Evolutionary conservation across 1,140 invertebrate genomes (phyloP).

Genomic region (Wiebesia pumilae): DNA sequence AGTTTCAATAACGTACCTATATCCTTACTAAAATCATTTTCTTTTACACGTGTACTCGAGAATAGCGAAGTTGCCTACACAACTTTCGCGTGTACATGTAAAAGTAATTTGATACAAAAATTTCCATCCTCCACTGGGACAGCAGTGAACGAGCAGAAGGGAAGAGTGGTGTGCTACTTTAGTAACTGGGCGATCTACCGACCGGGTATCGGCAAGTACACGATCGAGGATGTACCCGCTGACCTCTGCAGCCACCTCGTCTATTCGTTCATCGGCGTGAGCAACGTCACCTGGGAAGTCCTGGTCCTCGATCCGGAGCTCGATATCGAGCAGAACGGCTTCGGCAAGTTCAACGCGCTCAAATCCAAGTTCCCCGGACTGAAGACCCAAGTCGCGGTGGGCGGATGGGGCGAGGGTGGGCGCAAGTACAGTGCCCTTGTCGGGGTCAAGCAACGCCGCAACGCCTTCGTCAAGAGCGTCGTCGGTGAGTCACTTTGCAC

Average conservation of each 20-base stretch:
- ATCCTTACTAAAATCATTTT: too few relatives aligned
- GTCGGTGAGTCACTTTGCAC: slow-evolving; percentile 77
- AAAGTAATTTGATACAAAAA: too few relatives aligned
- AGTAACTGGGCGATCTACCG: slow-evolving; percentile 94
- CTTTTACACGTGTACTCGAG: too few relatives aligned
- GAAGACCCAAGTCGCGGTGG: slow-evolving; percentile 87
- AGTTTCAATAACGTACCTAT: too few relatives aligned
- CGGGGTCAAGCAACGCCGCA: slow-evolving; percentile 79
- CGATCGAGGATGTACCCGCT: slow-evolving; percentile 87
- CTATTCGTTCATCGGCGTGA: slow-evolving; percentile 93
- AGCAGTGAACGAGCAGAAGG: not conserved
- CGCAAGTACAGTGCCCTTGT: slow-evolving; percentile 89
- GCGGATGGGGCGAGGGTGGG: slow-evolving; percentile 92
- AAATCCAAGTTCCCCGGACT: slow-evolving; percentile 81
- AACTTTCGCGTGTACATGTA: too few relatives aligned
- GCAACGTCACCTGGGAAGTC: slow-evolving; percentile 84
- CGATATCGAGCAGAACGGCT: slow-evolving; percentile 85
- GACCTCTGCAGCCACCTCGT: slow-evolving; percentile 90
- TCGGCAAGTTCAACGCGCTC: slow-evolving; percentile 87
- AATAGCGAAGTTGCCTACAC: too few relatives aligned
- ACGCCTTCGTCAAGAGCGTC: slow-evolving; percentile 84
- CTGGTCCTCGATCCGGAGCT: slow-evolving; percentile 88
- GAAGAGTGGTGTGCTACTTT: slow-evolving; percentile 86
- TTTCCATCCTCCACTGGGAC: too few relatives aligned
- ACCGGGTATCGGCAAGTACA: slow-evolving; percentile 86